Conservation (phyloP, 2,888 invertebrate species). For the Ochropleura plecta region DNA sequence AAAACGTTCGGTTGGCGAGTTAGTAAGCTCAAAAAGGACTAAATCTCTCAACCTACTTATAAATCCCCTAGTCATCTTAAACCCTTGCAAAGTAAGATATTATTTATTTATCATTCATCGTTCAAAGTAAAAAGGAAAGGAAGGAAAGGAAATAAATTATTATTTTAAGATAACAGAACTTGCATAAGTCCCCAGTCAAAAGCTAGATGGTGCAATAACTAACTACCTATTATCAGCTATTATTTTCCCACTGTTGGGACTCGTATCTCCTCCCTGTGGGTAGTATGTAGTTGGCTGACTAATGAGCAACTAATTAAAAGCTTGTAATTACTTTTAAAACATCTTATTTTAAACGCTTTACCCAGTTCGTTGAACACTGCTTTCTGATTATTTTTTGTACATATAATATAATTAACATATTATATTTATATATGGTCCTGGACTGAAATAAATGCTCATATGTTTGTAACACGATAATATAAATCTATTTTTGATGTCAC, state of each 20-base stretch:
- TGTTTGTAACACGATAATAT: too few species aligned
- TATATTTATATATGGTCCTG: too few species aligned
- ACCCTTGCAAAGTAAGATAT: constrained; percentile 48
- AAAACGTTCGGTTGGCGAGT: constrained; percentile 19
- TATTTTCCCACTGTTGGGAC: background rate
- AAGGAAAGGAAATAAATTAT: constrained; percentile 38
- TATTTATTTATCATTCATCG: constrained; percentile 47
- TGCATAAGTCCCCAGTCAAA: background rate
- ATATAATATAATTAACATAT: too few species aligned
- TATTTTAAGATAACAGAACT: constrained; percentile 17
- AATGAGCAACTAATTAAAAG: background rate
- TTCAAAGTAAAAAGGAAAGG: constrained; percentile 45
- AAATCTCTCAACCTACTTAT: constrained; percentile 47
- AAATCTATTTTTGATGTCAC: too few species aligned
- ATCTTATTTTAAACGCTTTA: background rate
- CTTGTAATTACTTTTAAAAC: background rate
- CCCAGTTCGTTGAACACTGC: constrained; percentile 26
- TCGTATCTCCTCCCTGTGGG: background rate
- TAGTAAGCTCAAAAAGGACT: constrained; percentile 33
- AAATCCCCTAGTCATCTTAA: constrained; percentile 50
- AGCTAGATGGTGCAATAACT: background rate
- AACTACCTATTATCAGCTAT: background rate
- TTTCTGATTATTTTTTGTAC: background rate
- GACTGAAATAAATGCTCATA: too few species aligned
- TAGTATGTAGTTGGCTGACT: background rate